Percentiles rank a stretch among this genome's conserved stretches.
Conservation (phyloP, 2,888 invertebrate genomes). For the Conchocele bisecta region DNA sequence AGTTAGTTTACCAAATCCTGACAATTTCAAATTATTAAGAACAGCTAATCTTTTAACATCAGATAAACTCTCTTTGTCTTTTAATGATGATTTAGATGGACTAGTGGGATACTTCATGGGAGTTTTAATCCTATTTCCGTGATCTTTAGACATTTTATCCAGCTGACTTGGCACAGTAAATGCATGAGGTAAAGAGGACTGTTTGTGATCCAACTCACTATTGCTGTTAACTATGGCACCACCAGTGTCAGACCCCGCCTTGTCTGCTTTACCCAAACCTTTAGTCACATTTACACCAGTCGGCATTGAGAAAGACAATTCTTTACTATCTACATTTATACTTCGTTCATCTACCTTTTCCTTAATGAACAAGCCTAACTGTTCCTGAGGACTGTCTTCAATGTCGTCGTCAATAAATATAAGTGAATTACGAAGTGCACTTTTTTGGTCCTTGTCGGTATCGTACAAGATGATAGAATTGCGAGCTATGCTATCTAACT, state of each 20-base stretch:
- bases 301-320: slow-evolving; percentile 40
- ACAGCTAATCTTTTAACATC: slow-evolving; percentile 70
- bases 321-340: slow-evolving; percentile 47
- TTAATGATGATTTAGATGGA: slow-evolving; percentile 71
- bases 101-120: slow-evolving; percentile 70
- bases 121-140: slow-evolving; percentile 72
- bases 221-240: slow-evolving; percentile 44
- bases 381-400: slow-evolving; percentile 62
- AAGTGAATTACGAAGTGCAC: slow-evolving; percentile 69
- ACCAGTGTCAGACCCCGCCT: slow-evolving; percentile 5
- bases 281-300: slow-evolving; percentile 35
- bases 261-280: slow-evolving; percentile 31
- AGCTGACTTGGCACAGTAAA: slow-evolving; percentile 73
- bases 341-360: slow-evolving; percentile 57
- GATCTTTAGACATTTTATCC: slow-evolving; percentile 74
- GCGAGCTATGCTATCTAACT: slow-evolving; percentile 71
- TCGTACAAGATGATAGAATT: slow-evolving; percentile 71
- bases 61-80: slow-evolving; percentile 68
- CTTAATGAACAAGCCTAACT: slow-evolving; percentile 53
- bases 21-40: slow-evolving; percentile 65
- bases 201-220: slow-evolving; percentile 5
- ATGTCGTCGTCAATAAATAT: slow-evolving; percentile 74
- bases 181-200: slow-evolving; percentile 50
- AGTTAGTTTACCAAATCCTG: slow-evolving; percentile 66
- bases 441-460: slow-evolving; percentile 65